A percentile compares a stretch with the other conserved stretches of the same genome.
phyloP scores from a whole-genome alignment of 2,797 vertebrate genomes.

The Bovichtus variegatus region DNA sequence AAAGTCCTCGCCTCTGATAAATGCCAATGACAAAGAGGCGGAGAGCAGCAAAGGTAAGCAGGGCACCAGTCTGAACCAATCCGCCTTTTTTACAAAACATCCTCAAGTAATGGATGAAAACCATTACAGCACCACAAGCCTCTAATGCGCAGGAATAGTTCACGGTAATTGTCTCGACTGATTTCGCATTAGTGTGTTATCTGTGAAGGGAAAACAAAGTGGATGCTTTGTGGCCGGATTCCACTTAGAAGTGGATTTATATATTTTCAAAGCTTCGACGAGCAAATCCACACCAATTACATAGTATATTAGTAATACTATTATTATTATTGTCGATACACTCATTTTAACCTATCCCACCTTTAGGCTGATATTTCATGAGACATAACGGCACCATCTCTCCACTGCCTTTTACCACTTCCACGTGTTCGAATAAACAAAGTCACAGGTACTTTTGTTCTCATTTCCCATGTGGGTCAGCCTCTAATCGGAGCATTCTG shows the following conservation, averaged over 20 bases:
- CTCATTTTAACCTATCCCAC: not conserved
- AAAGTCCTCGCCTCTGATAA: slow-evolving; percentile 66
- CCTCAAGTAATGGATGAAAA: slow-evolving; percentile 12
- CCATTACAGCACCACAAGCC: slow-evolving; percentile 16
- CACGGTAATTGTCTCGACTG: slow-evolving; percentile 3
- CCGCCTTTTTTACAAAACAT: not conserved
- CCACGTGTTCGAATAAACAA: slow-evolving; percentile 29
- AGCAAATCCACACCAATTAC: slow-evolving; percentile 4
- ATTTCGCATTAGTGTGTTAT: slow-evolving; percentile 25
- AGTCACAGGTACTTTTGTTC: slow-evolving; percentile 11
- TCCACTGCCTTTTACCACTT: slow-evolving; percentile 5
- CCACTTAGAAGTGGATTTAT: not conserved
- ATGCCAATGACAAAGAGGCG: slow-evolving; percentile 77
- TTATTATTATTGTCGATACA: not conserved
- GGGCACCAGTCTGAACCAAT: not conserved
- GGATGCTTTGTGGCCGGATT: slow-evolving; percentile 23
- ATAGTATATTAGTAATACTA: too few species aligned
- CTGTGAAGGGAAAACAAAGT: slow-evolving; percentile 12
- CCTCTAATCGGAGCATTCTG: slow-evolving; percentile 23
- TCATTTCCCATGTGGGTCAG: slow-evolving; percentile 21
- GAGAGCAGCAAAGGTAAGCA: slow-evolving; percentile 83
- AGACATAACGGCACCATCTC: not conserved
- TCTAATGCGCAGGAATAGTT: slow-evolving; percentile 40
- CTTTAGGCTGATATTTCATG: not conserved
- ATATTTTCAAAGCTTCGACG: not conserved